Base-by-base conservation (phyloP, 92 coral and sea anemone genomes). In the Palythoa grandis region DNA sequence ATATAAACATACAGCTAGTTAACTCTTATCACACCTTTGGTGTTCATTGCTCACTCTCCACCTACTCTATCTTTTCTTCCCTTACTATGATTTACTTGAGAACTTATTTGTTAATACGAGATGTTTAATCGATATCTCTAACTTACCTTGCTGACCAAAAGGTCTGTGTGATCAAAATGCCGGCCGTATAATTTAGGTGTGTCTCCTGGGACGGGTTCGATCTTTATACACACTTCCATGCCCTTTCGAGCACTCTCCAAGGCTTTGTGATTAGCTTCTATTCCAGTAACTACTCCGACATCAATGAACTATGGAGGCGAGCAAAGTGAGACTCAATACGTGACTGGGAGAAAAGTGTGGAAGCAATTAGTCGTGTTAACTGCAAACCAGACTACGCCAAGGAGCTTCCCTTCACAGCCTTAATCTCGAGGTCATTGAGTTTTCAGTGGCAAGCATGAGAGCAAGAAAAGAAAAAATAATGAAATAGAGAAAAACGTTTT, bases 181-280 rank as follows among this genome's bases (percentile, higher is more conserved):
- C 99, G 93, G 76, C 99, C 99, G 84, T 93, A 96, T 91, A 96
- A 87, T 86, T 96, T 96, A 0, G 99, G 99, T 2, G 99, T 90
- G 60, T 96, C 99, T 48, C 99, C 99, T 9, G 98, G 92, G 2
- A 88, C 86, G 13, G 98, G 89, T 88, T 96, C 99, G 47, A 96
- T 93, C 90, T 96, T 96, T 2, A 96, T 70, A 70, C 99, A 96
- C 11, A 95, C 95, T 70, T 96, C 99, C 99, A 96, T 96, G 48
- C 99, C 99, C 77, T 96, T 96, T 14, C 94, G 93, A 11, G 99
- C 99, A 78, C 89, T 92, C 54, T 90, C 86, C 48, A 95, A 60
- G 14, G 84, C 84, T 86, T 96, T 96, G 94, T 96, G 99, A 79
- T 96, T 96, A 11, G 99, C 93, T 79, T 96, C 99, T 11, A 96